Base-by-base conservation (phyloP, 2,797 vertebrate genomes). In the Halcyon smyrnensis region DNA sequence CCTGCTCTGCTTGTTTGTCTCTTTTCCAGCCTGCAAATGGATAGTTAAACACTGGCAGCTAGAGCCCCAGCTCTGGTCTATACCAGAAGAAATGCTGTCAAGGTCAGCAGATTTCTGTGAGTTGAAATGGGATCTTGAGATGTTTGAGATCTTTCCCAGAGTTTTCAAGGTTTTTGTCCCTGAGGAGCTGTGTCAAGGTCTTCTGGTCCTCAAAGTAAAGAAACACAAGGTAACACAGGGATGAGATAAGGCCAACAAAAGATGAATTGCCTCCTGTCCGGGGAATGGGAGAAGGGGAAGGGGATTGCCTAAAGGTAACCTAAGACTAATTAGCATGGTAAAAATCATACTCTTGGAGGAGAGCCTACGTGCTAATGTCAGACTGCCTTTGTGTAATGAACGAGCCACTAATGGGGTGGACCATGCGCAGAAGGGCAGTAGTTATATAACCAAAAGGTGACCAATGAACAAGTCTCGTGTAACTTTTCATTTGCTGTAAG, bases 11-110 rank as follows among this genome's bases (percentile, higher is more conserved):
- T 34, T 46, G 43, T 23, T 53, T 56, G 8, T 68, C 27, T 81
- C 57, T 77, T 69, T 70, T 63, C 39, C 80, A 93, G 64, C 48
- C 65, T 82, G 67, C 25, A 75, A 48, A 91, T 0, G 10, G 45
- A 28, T 36, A n/a, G 6, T 36, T 36, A 39, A 87, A 60, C 15
- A 28, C 59, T 30, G 57, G n/a, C 63, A 69, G 63, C 39, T n/a
- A 27, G n/a, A 84, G 48, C 32, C 25, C 36, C 41, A 83, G 80
- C 28, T 63, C n/a, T 46, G 51, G 7, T 59, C 10, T 43, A 19
- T 67, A 43, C 50, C 0, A 0, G 12, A 30, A 82, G 69, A 63
- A 20, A 30, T 50, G 21, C 43, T 43, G 17, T 45, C 0, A 2
- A 34, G 46, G 32, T 71, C 59, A 71, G 46, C 24, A 57, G 37